Base-by-base conservation (phyloP, 2,888 invertebrate species). In the Heteromurus nitidus region DNA sequence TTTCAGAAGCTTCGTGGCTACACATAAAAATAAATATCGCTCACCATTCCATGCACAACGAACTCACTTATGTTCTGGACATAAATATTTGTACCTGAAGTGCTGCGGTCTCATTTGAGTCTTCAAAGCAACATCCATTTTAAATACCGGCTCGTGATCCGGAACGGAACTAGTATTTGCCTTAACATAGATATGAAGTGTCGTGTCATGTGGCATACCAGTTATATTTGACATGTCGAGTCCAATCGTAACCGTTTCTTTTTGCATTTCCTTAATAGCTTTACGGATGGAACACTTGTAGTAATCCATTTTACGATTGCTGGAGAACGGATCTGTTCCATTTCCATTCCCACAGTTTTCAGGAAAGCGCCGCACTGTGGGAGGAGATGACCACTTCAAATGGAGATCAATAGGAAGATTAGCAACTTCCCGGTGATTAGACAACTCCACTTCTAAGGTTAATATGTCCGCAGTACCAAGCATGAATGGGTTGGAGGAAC, bases 351-450 rank as follows among this genome's bases (percentile, higher is more conserved):
- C 70, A 36, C 85, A 85, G 28, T 77, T 74, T 3, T 73, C 22
- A 11, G 80, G 74, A 3, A 55, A 16, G 13, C 74, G 67, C 3
- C 80, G 65, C 0, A 85, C 55, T 18, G 11, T 31, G 13, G 80
- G 83, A 28, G 82, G 83, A 22, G 31, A 60, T 22, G 50, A 28
- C 85, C 85, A 85, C 0, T 50, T 11, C 11, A 85, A 50, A 2
- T 62, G 22, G 0, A 85, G 47, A 2, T 55, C 80, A 2, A 85
- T 62, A 0, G 85, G 85, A 42, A 70, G 82, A 50, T 79, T 82
- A 0, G 85, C 85, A 18, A 28, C 30, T 64, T 85, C 85, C 9
- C 82, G 42, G 13, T 70, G 55, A 64, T 85, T 85, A 16, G 13
- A 28, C 7, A 85, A n/a, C 36, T 85, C 83, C 7, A 85, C 50